Evolutionary conservation across 1,140 invertebrate species (phyloP).

Genomic region (Sitobion miscanthi): DNA sequence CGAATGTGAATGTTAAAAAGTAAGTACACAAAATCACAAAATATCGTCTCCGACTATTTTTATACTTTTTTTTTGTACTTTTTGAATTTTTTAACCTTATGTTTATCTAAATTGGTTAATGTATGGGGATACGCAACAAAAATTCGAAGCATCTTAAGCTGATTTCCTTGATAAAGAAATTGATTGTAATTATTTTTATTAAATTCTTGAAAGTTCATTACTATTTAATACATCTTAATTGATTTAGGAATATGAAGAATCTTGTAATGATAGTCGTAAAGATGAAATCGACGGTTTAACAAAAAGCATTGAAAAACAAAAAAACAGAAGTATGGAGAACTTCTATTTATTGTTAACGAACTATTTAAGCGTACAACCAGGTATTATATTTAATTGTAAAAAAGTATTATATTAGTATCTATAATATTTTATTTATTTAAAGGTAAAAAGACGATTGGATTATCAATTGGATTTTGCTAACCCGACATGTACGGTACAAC

Average conservation of each 20-base stretch:
- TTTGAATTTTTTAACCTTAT: too few relatives aligned
- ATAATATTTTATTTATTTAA: constrained; percentile 58
- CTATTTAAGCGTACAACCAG: constrained; percentile 76
- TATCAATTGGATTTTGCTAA: constrained; percentile 86
- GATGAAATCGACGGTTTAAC: constrained; percentile 65
- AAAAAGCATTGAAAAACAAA: constrained; percentile 68
- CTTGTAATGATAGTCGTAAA: constrained; percentile 68
- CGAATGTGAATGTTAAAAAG: too few relatives aligned
- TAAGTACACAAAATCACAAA: too few relatives aligned
- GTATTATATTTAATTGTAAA: constrained; percentile 63
- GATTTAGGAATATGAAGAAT: constrained; percentile 61
- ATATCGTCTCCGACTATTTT: too few relatives aligned
- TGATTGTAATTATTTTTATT: constrained; percentile 61
- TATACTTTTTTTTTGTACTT: too few relatives aligned
- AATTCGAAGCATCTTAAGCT: constrained; percentile 73
- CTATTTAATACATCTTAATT: not conserved
- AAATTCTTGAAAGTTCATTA: not conserved
- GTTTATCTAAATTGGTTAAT: too few relatives aligned
- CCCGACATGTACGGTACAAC: constrained; percentile 80
- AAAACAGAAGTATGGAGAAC: constrained; percentile 79
- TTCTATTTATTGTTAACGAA: constrained; percentile 81
- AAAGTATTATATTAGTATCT: not conserved
- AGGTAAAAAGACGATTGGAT: constrained; percentile 86
- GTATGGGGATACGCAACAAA: constrained; percentile 60
- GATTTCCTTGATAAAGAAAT: constrained; percentile 72